A percentile compares a stretch with the other conserved stretches of the same genome.
phyloP scores from a whole-genome alignment of 2,113 vertebrate species.

The Plestiodon gilberti region DNA sequence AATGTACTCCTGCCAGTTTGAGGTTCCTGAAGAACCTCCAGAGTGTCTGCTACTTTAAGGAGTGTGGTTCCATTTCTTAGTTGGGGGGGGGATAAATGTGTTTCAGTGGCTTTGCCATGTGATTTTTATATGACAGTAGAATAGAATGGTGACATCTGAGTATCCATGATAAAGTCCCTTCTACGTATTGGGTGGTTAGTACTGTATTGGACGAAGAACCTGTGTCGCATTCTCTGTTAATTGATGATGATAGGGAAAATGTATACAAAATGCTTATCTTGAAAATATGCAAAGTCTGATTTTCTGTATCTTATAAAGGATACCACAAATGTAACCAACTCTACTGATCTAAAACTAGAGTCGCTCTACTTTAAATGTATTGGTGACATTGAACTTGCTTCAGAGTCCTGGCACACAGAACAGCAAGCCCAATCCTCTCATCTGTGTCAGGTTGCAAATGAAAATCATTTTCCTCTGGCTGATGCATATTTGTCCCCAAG shows the following conservation, averaged over 20 bases:
- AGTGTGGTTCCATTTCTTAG: background rate
- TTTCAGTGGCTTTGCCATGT: background rate
- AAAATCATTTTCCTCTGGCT: conserved; percentile 66
- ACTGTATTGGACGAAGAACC: background rate
- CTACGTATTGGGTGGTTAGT: background rate
- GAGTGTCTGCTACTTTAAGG: background rate
- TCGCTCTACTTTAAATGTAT: conserved; percentile 65
- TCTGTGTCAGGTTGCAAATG: conserved; percentile 64
- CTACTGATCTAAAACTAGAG: conserved; percentile 56
- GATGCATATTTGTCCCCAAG: conserved; percentile 81
- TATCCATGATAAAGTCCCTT: background rate
- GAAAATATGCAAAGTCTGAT: background rate
- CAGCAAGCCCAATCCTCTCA: conserved; percentile 64
- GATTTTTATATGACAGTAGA: background rate
- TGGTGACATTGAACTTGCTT: conserved; percentile 30
- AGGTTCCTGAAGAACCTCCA: background rate
- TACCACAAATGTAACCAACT: conserved; percentile 43
- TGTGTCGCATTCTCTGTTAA: background rate
- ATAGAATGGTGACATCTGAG: background rate
- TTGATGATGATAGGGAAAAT: background rate
- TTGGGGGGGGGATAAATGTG: background rate
- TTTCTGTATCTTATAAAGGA: conserved; percentile 62
- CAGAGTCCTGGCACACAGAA: conserved; percentile 53
- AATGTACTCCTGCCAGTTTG: background rate
- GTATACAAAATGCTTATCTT: background rate